These are phyloP conservation scores for Ormyrus pomaceus DNA, from an alignment of 2,888 invertebrate genomes.

Conservation along the genomic window DNA sequence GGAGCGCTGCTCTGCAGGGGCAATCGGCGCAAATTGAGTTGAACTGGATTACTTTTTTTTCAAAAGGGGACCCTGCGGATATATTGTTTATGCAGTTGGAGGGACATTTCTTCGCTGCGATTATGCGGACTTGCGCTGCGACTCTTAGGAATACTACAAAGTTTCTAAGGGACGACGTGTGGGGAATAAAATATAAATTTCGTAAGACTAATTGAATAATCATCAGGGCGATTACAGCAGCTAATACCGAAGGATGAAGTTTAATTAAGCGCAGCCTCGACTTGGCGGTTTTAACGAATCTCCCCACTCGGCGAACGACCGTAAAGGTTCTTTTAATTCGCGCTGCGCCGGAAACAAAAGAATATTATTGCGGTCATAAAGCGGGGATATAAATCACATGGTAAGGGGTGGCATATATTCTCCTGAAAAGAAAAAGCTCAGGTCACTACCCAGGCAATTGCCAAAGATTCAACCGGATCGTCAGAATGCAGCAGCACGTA, in stretches of 20 bases:
- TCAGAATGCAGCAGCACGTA: no score
- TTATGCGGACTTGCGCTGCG: constrained; percentile 23
- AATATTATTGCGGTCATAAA: background rate
- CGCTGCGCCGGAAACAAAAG: constrained; percentile 4
- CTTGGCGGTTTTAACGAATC: constrained; percentile 15
- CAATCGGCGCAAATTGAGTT: background rate
- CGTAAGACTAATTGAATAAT: constrained; percentile 5
- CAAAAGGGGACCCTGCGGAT: background rate
- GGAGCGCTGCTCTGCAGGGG: no score
- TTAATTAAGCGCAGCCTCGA: constrained; percentile 34
- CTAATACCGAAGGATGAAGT: constrained; percentile 6
- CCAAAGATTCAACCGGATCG: no score
- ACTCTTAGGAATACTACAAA: no score
- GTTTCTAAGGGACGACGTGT: no score
- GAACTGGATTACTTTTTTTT: constrained; percentile 5
- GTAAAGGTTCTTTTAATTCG: constrained; percentile 9
- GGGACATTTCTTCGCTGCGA: background rate
- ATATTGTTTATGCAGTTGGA: no score
- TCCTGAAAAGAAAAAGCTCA: no score
- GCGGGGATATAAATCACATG: constrained; percentile 13
- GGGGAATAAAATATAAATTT: background rate
- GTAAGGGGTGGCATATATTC: background rate
- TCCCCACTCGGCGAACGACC: constrained; percentile 21
- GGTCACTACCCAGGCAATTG: no score
- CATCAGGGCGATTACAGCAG: constrained; percentile 5